A percentile compares a stretch with the other conserved stretches of the same genome.
phyloP scores from a whole-genome alignment of 2,888 invertebrate genomes.

The Drosophila borborema region DNA sequence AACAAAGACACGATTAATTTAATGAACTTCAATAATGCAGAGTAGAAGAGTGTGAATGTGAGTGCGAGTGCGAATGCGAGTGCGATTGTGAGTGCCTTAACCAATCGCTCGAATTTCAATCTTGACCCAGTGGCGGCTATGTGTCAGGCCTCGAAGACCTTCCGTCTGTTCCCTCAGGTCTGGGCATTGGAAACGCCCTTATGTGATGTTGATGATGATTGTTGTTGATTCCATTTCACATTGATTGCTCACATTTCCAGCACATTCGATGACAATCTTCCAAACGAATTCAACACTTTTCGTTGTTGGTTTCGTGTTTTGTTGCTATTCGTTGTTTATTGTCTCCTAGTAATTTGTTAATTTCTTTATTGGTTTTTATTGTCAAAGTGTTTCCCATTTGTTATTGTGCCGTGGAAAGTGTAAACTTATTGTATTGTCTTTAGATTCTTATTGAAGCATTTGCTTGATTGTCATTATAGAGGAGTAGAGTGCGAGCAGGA shows the following conservation, averaged over 20 bases:
- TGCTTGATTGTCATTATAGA: slow-evolving; percentile 45
- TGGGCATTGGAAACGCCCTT: slow-evolving; percentile 53
- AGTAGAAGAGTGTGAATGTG: slow-evolving; percentile 15
- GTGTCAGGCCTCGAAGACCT: slow-evolving; percentile 20
- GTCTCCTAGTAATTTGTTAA: slow-evolving; percentile 72
- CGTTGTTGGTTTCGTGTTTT: slow-evolving; percentile 35
- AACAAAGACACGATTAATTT: slow-evolving; percentile 58
- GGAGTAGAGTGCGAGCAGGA: too few relatives aligned
- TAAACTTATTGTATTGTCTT: slow-evolving; percentile 41
- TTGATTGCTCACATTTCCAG: slow-evolving; percentile 49
- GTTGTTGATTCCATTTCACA: slow-evolving; percentile 40
- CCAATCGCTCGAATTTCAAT: slow-evolving; percentile 75
- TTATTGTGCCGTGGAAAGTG: slow-evolving; percentile 43
- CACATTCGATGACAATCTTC: slow-evolving; percentile 71
- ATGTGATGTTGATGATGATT: slow-evolving; percentile 16
- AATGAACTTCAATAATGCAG: slow-evolving; percentile 51
- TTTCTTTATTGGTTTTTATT: slow-evolving; percentile 81
- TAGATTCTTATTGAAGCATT: slow-evolving; percentile 64
- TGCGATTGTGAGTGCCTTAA: slow-evolving; percentile 55
- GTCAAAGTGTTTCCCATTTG: slow-evolving; percentile 51
- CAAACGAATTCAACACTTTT: slow-evolving; percentile 75
- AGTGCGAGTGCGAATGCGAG: slow-evolving; percentile 16
- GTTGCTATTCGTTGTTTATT: slow-evolving; percentile 41
- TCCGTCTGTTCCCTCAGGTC: slow-evolving; percentile 5
- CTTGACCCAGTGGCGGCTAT: slow-evolving; percentile 68